phyloP scores from a whole-genome alignment of 2,113 vertebrate genomes.

The Eulemur macaco region DNA sequence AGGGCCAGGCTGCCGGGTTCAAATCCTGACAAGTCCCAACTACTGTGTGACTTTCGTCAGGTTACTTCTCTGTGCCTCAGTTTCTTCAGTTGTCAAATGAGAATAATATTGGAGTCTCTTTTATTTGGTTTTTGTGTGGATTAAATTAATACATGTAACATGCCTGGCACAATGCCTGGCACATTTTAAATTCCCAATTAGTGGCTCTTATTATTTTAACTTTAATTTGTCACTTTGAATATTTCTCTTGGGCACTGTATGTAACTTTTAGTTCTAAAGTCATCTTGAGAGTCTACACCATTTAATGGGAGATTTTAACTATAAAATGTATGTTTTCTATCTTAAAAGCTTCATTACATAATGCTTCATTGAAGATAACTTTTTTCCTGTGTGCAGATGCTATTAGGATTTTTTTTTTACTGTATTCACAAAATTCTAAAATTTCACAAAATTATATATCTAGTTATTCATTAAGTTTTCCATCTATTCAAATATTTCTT shows the following conservation, averaged over 20 bases:
- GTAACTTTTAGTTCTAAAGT: conserved; percentile 33
- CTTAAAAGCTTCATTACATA: background rate
- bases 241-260: background rate
- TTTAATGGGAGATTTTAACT: conserved; percentile 27
- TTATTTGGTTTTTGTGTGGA: background rate
- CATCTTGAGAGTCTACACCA: background rate
- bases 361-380: conserved; percentile 17
- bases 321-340: conserved; percentile 1
- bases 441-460: background rate
- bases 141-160: background rate
- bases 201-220: background rate
- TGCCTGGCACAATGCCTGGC: background rate
- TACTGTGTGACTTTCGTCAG: background rate
- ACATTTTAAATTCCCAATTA: background rate
- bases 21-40: background rate
- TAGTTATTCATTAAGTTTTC: background rate
- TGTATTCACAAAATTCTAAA: background rate
- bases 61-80: background rate
- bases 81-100: background rate
- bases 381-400: background rate
- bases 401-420: background rate
- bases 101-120: background rate
- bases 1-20: background rate
- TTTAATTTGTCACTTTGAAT: conserved; percentile 28
- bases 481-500: background rate